Evolutionary conservation across 1,140 invertebrate species (phyloP).

Genomic region (Chironomus striatipennis): DNA sequence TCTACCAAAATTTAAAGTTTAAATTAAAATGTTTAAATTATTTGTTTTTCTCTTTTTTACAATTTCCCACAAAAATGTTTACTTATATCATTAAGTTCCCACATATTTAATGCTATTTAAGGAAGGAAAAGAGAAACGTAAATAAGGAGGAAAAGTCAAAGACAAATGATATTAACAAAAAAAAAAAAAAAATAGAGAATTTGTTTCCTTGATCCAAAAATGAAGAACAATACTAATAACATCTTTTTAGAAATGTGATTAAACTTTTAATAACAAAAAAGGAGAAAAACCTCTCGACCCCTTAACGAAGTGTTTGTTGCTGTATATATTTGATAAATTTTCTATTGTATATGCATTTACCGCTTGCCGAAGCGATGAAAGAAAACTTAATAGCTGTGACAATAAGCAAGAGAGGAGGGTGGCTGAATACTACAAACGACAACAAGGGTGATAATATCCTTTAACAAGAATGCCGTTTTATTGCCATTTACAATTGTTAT

Average conservation of each 20-base stretch:
- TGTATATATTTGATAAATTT: constrained; percentile 22
- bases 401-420: constrained; percentile 6
- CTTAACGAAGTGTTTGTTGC: not conserved
- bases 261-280: constrained; percentile 1
- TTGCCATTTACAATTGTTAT: constrained; percentile 11
- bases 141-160: no score
- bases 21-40: no score
- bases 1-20: no score
- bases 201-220: not conserved
- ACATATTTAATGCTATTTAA: no score
- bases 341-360: not conserved
- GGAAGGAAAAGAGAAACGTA: no score
- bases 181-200: not conserved
- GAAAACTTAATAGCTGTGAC: constrained; percentile 20
- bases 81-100: not conserved
- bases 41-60: no score
- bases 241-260: constrained; percentile 8
- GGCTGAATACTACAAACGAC: not conserved
- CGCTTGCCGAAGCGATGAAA: constrained; percentile 1
- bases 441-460: not conserved
- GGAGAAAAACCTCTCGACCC: constrained; percentile 3
- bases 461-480: constrained; percentile 2
- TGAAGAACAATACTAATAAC: not conserved
- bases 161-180: not conserved
- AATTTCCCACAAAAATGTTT: constrained; percentile 6